These are phyloP conservation scores for Oostethus manadensis DNA, from an alignment of 2,113 vertebrate species.

Conservation along the genomic window DNA sequence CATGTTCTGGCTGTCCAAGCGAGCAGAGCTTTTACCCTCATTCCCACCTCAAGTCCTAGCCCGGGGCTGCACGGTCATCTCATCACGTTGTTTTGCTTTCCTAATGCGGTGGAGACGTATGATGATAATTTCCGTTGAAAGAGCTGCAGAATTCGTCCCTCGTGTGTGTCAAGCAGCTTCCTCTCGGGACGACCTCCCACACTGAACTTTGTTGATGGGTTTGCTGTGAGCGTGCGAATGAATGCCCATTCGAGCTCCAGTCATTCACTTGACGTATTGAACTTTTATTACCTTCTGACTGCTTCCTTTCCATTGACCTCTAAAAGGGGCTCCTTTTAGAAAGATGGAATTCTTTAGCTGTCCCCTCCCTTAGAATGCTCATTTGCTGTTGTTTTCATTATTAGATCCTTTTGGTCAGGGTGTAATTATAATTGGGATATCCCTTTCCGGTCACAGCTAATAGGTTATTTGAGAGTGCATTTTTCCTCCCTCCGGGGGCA, in stretches of 20 bases:
- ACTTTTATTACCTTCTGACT: slow-evolving; percentile 24
- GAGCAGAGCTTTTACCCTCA: slow-evolving; percentile 35
- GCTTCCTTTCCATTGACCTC: slow-evolving; percentile 24
- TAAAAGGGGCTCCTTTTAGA: slow-evolving; percentile 20
- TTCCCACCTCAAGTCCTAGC: slow-evolving; percentile 20
- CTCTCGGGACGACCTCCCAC: slow-evolving; percentile 53
- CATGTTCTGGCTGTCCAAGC: slow-evolving; percentile 30
- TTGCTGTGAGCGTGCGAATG: slow-evolving; percentile 1
- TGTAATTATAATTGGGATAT: slow-evolving; percentile 53
- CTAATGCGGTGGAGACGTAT: slow-evolving; percentile 43
- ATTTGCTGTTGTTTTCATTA: slow-evolving; percentile 53
- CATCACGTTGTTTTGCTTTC: slow-evolving; percentile 50
- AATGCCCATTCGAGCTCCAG: slow-evolving; percentile 9
- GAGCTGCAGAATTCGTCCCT: slow-evolving; percentile 50
- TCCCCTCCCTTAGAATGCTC: slow-evolving; percentile 18
- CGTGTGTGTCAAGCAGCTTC: slow-evolving; percentile 35
- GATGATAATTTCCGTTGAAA: slow-evolving; percentile 57
- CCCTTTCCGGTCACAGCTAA: slow-evolving; percentile 44
- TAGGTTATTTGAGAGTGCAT: slow-evolving; percentile 41
- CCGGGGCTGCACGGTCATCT: slow-evolving; percentile 6
- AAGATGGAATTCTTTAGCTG: slow-evolving; percentile 28
- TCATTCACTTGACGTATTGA: slow-evolving; percentile 29
- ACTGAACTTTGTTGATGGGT: slow-evolving; percentile 39
- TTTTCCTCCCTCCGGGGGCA: slow-evolving; percentile 32
- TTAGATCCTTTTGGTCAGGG: slow-evolving; percentile 50